A percentile compares a stretch with the other conserved stretches of the same genome.
Evolutionary conservation across 2,888 invertebrate species (phyloP).

Genomic region (Stenodema calcarata): DNA sequence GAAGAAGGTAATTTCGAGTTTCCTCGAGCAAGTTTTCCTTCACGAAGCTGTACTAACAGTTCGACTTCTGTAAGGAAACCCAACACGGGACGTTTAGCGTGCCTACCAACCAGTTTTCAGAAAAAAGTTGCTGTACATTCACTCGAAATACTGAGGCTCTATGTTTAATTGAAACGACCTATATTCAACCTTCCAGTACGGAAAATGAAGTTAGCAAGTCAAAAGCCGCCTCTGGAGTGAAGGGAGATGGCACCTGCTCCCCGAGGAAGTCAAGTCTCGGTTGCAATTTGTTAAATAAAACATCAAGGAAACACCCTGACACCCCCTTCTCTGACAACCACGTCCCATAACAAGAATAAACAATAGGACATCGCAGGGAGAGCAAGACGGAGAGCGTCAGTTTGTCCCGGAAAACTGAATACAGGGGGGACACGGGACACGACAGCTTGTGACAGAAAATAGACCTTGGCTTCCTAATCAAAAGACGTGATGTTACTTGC

Average conservation of each 20-base stretch:
- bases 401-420: neutral
- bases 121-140: too few relatives aligned
- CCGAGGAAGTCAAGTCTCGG: neutral
- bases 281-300: constrained; percentile 35
- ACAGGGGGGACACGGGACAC: neutral
- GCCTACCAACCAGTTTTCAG: too few relatives aligned
- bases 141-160: neutral
- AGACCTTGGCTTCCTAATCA: constrained; percentile 4
- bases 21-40: too few relatives aligned
- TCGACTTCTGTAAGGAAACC: too few relatives aligned
- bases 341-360: constrained; percentile 21
- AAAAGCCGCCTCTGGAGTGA: neutral
- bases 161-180: constrained; percentile 15
- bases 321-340: neutral
- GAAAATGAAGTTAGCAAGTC: constrained; percentile 34
- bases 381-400: neutral
- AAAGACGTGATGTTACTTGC: constrained; percentile 23
- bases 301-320: constrained; percentile 21
- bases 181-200: neutral
- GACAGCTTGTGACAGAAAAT: constrained; percentile 29
- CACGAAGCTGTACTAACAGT: too few relatives aligned
- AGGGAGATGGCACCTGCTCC: constrained; percentile 19
- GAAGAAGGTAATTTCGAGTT: too few relatives aligned
- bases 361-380: neutral
- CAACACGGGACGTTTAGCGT: too few relatives aligned